These are phyloP conservation scores for Zootoca vivipara DNA, from an alignment of 2,113 vertebrate genomes.

Conservation along the genomic window DNA sequence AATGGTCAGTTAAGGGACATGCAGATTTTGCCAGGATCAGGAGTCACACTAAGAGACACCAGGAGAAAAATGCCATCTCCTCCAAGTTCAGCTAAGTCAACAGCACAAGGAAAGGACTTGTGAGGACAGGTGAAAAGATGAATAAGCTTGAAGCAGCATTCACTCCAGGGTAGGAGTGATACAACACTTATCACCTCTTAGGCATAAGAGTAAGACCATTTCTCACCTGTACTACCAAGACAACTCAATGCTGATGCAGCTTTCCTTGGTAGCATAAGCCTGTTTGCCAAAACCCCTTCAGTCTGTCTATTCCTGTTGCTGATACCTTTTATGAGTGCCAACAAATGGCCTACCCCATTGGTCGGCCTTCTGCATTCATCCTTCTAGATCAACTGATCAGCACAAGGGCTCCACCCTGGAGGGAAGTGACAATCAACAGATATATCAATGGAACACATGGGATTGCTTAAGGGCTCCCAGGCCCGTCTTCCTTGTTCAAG, in stretches of 20 bases:
- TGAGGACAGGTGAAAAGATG: neutral
- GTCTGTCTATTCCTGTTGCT: neutral
- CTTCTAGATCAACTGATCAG: neutral
- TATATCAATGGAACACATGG: neutral
- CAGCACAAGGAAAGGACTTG: neutral
- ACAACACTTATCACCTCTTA: neutral
- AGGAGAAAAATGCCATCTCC: neutral
- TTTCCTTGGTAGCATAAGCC: neutral
- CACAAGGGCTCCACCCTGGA: neutral
- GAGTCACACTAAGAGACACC: neutral
- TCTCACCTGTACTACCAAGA: neutral
- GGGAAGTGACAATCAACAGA: neutral
- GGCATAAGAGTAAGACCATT: too few relatives aligned
- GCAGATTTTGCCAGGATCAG: neutral
- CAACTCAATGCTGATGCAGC: neutral
- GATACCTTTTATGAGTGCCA: neutral
- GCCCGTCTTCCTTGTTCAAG: neutral
- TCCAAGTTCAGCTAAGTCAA: neutral
- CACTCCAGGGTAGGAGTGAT: neutral
- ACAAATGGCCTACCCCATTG: neutral
- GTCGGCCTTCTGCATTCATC: neutral
- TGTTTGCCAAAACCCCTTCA: neutral
- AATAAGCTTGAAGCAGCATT: neutral
- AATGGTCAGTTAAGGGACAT: neutral
- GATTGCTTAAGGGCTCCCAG: neutral